Conservation (phyloP, 2,888 invertebrate species). For the Drosophila lutescens region DNA sequence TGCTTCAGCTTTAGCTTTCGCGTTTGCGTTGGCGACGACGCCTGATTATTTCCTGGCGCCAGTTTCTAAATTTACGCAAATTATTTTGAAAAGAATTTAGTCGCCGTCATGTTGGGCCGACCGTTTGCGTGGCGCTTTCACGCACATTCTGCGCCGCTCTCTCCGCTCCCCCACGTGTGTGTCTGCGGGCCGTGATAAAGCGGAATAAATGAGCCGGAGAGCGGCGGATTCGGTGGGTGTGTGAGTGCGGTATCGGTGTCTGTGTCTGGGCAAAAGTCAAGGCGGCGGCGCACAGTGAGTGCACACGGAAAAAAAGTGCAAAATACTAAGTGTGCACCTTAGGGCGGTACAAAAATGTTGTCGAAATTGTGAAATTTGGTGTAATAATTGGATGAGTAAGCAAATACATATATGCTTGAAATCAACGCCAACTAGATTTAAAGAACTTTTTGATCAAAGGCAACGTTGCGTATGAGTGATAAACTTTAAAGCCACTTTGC, state of each 20-base stretch:
- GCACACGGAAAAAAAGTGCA: neutral
- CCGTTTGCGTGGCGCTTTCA: constrained; percentile 53
- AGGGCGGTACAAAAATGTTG: no score
- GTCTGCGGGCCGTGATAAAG: constrained; percentile 26
- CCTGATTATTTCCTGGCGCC: constrained; percentile 83
- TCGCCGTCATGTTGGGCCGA: constrained; percentile 67
- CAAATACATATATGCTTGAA: no score
- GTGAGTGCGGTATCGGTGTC: constrained; percentile 1
- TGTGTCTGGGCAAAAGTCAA: constrained; percentile 41
- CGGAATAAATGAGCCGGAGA: constrained; percentile 21
- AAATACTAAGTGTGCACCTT: neutral
- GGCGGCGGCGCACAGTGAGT: constrained; percentile 27
- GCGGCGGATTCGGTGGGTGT: constrained; percentile 9
- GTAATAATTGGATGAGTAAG: no score
- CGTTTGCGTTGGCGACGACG: constrained; percentile 70
- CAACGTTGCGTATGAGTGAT: no score
- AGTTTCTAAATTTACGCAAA: constrained; percentile 83
- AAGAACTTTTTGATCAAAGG: no score
- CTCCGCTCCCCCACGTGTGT: constrained; percentile 7
- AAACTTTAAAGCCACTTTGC: no score
- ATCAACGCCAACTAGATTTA: no score
- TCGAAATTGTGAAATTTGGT: no score
- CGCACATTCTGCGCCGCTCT: constrained; percentile 40
- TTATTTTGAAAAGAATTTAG: constrained; percentile 80
- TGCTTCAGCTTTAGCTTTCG: constrained; percentile 33